phyloP scores from a whole-genome alignment of 2,797 vertebrate species.

The Myripristis murdjan region DNA sequence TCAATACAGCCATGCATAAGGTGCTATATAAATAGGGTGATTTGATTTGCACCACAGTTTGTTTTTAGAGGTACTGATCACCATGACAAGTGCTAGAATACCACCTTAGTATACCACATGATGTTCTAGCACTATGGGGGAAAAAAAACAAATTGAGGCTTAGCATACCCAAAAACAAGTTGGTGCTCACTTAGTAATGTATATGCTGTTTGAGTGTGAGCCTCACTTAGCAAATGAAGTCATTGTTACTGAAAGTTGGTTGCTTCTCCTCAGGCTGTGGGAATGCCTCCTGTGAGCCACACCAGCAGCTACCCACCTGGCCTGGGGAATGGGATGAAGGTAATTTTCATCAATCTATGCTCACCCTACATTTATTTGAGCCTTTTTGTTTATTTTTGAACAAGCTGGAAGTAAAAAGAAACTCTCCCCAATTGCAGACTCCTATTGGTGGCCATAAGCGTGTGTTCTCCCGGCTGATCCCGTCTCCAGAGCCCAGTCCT shows the following conservation, averaged over 20 bases:
- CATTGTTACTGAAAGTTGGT: slow-evolving; percentile 33
- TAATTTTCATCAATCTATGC: slow-evolving; percentile 29
- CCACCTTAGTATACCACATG: neutral
- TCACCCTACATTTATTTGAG: neutral
- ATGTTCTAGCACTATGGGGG: too few relatives aligned
- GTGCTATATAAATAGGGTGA: too few relatives aligned
- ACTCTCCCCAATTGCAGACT: slow-evolving; percentile 77
- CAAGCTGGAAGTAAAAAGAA: neutral
- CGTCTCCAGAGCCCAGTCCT: slow-evolving; percentile 93
- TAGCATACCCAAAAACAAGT: slow-evolving; percentile 30
- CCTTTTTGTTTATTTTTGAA: too few relatives aligned
- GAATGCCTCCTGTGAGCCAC: slow-evolving; percentile 88
- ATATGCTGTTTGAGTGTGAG: neutral
- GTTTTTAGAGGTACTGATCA: too few relatives aligned
- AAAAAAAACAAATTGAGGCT: slow-evolving; percentile 12
- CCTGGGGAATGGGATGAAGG: slow-evolving; percentile 86
- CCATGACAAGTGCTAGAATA: neutral
- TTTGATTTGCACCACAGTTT: neutral
- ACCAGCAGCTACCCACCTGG: slow-evolving; percentile 81
- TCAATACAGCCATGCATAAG: too few relatives aligned
- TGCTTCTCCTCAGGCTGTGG: slow-evolving; percentile 84
- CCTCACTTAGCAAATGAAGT: neutral
- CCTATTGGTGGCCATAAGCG: slow-evolving; percentile 93
- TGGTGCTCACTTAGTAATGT: slow-evolving; percentile 50
- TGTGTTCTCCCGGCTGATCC: slow-evolving; percentile 91